Conservation (phyloP, 2,888 invertebrate genomes). For the Bugulina stolonifera region DNA sequence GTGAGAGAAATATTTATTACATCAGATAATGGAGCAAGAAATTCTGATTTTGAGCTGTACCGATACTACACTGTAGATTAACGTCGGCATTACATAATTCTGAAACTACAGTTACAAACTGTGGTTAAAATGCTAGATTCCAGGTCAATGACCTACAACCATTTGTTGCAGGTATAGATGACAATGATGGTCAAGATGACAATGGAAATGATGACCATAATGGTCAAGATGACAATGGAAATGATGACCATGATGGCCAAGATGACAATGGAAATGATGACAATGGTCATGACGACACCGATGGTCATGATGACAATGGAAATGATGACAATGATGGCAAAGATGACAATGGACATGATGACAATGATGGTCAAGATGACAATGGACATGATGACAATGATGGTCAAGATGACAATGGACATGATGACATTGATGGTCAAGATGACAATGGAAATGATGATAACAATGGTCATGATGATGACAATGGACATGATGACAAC, state of each 20-base stretch:
- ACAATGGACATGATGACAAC: neutral
- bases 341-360: neutral
- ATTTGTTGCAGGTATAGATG: no score
- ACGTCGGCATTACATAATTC: no score
- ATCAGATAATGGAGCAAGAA: no score
- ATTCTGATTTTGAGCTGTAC: no score
- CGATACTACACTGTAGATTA: no score
- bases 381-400: neutral
- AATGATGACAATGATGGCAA: neutral
- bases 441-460: neutral
- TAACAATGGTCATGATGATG: neutral
- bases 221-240: neutral
- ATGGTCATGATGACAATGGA: neutral
- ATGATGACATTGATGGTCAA: slow-evolving; percentile 14
- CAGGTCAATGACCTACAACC: no score
- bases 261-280: neutral
- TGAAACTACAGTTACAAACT: no score
- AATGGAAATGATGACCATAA: neutral
- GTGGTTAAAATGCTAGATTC: no score
- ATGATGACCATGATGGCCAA: neutral
- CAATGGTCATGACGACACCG: neutral
- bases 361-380: neutral
- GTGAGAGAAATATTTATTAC: no score
- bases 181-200: neutral
- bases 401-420: neutral